A percentile compares a stretch with the other conserved stretches of the same genome.
Evolutionary conservation across 2,113 vertebrate genomes (phyloP).

Genomic region (Rhinopomastus cyanomelas): DNA sequence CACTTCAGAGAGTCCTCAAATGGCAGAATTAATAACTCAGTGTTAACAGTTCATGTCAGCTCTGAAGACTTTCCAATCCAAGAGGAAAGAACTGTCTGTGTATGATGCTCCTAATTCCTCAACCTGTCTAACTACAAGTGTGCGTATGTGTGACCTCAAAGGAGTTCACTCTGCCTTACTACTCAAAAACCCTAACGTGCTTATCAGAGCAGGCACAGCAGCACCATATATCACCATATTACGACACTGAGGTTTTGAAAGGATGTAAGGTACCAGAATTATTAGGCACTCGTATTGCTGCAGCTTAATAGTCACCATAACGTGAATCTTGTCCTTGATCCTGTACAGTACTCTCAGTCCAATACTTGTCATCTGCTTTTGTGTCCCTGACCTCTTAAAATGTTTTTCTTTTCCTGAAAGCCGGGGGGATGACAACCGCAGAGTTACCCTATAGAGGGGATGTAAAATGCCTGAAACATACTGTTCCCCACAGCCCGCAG

Average conservation of each 20-base stretch:
- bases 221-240: background rate
- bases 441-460: background rate
- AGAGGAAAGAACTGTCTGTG: background rate
- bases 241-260: background rate
- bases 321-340: background rate
- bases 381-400: background rate
- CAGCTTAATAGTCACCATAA: background rate
- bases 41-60: constrained; percentile 22
- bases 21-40: background rate
- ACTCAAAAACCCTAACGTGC: background rate
- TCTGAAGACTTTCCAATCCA: constrained; percentile 7
- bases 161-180: background rate
- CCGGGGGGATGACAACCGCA: background rate
- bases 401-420: background rate
- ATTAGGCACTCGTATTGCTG: background rate
- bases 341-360: background rate
- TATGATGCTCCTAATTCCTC: background rate
- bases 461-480: background rate
- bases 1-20: background rate
- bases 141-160: background rate
- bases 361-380: background rate
- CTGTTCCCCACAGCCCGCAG: rapidly evolving
- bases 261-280: background rate
- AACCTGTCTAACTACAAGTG: background rate
- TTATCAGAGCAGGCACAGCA: background rate